Evolutionary conservation across 2,113 vertebrate genomes (phyloP).

Genomic region (Aspidoscelis tigris): DNA sequence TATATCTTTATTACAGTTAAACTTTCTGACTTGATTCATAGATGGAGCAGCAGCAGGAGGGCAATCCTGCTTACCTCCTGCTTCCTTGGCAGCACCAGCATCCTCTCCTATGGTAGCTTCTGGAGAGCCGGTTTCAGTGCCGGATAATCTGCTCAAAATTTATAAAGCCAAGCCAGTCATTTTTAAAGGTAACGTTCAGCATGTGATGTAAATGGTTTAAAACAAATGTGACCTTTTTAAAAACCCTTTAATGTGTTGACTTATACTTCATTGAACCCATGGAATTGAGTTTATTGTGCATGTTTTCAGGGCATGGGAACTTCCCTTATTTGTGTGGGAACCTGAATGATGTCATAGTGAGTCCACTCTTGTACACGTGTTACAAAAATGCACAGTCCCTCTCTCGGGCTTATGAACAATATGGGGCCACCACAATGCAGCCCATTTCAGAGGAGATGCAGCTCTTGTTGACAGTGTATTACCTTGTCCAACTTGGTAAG

Average conservation of each 20-base stretch:
- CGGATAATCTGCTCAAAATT: slow-evolving; percentile 89
- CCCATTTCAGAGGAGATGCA: slow-evolving; percentile 96
- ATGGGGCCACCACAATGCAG: slow-evolving; percentile 83
- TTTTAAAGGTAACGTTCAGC: slow-evolving; percentile 86
- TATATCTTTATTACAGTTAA: background rate
- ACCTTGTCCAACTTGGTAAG: slow-evolving; percentile 98
- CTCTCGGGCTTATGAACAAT: slow-evolving; percentile 89
- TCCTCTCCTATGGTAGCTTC: slow-evolving; percentile 73
- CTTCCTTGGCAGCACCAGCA: slow-evolving; percentile 67
- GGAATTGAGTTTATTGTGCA: slow-evolving; percentile 6
- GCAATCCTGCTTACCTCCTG: slow-evolving; percentile 75
- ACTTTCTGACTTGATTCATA: slow-evolving; percentile 58
- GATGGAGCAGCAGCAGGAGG: slow-evolving; percentile 69
- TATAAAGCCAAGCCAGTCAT: slow-evolving; percentile 94
- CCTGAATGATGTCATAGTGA: slow-evolving; percentile 88
- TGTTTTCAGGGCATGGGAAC: slow-evolving; percentile 87
- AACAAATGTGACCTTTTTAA: background rate
- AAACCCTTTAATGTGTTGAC: background rate
- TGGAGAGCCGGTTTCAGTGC: slow-evolving; percentile 87
- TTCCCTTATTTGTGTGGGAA: slow-evolving; percentile 93
- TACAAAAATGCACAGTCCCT: slow-evolving; percentile 92
- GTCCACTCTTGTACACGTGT: slow-evolving; percentile 88
- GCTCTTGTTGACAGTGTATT: slow-evolving; percentile 95
- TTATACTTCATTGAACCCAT: background rate
- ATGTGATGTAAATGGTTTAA: background rate